These are phyloP conservation scores for Thera obeliscata DNA, from an alignment of 2,888 invertebrate species.

Conservation along the genomic window DNA sequence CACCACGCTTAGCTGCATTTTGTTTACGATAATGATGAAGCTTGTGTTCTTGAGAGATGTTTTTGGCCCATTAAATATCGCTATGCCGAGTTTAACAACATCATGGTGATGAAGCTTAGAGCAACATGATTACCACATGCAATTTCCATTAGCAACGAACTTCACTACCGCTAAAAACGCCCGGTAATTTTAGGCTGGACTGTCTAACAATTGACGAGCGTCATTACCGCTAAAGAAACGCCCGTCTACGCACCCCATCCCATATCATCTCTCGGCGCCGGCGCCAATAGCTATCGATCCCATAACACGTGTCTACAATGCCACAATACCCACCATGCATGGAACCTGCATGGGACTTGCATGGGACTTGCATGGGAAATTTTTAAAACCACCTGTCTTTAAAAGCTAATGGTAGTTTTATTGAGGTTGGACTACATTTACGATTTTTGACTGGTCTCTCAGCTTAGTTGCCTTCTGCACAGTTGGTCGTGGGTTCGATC, in stretches of 20 bases:
- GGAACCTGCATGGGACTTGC: conserved; percentile 11
- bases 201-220: neutral
- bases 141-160: too few species aligned
- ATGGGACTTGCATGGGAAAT: conserved; percentile 69
- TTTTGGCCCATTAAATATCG: too few species aligned
- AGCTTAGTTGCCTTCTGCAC: neutral
- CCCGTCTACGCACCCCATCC: conserved; percentile 54
- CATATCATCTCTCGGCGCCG: conserved; percentile 64
- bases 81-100: too few species aligned
- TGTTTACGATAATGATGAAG: too few species aligned
- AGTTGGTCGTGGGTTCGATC: too few species aligned
- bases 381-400: conserved; percentile 65
- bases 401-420: conserved; percentile 53
- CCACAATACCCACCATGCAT: conserved; percentile 21
- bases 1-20: too few species aligned
- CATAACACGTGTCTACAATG: conserved; percentile 68
- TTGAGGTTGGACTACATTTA: conserved; percentile 13
- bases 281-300: conserved; percentile 76
- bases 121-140: too few species aligned
- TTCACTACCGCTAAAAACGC: too few species aligned
- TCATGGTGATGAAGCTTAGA: too few species aligned
- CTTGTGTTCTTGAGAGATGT: too few species aligned
- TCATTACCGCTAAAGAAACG: conserved; percentile 37
- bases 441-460: neutral
- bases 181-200: too few species aligned